Percentiles rank a stretch among this genome's conserved stretches.
Evolutionary conservation across 2,113 vertebrate species (phyloP).

Genomic region (Embiotoca jacksoni): DNA sequence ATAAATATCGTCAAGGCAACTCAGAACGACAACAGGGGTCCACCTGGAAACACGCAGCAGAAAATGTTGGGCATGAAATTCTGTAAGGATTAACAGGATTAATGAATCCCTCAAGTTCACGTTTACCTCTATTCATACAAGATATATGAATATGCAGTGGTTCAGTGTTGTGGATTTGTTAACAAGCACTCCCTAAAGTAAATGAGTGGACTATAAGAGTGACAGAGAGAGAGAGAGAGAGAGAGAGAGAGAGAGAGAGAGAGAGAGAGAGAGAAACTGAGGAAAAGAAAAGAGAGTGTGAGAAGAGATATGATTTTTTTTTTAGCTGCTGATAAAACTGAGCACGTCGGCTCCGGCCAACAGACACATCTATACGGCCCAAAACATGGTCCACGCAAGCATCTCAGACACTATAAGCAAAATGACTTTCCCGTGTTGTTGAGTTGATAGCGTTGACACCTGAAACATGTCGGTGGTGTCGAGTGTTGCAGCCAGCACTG

Average conservation of each 20-base stretch:
- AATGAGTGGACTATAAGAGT: neutral
- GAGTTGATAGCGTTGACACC: too few species aligned
- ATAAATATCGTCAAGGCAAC: constrained; percentile 19
- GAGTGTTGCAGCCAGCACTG: too few species aligned
- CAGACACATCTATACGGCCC: too few species aligned
- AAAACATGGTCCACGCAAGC: too few species aligned
- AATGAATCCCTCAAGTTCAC: too few species aligned
- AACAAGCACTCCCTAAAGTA: neutral
- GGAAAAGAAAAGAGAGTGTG: neutral
- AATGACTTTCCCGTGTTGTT: too few species aligned
- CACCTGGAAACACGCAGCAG: neutral
- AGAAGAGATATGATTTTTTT: neutral
- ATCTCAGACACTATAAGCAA: too few species aligned
- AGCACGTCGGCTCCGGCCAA: neutral
- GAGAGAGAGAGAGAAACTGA: neutral
- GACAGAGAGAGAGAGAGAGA: neutral
- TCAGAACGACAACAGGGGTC: neutral
- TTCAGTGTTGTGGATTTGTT: neutral
- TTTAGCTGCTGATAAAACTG: too few species aligned
- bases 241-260: neutral
- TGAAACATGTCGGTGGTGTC: too few species aligned
- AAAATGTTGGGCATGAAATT: neutral
- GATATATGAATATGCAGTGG: too few species aligned
- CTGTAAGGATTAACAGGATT: neutral
- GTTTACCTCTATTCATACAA: neutral